Base-by-base conservation (phyloP, 1,140 invertebrate genomes). In the Heterodera carotae region DNA sequence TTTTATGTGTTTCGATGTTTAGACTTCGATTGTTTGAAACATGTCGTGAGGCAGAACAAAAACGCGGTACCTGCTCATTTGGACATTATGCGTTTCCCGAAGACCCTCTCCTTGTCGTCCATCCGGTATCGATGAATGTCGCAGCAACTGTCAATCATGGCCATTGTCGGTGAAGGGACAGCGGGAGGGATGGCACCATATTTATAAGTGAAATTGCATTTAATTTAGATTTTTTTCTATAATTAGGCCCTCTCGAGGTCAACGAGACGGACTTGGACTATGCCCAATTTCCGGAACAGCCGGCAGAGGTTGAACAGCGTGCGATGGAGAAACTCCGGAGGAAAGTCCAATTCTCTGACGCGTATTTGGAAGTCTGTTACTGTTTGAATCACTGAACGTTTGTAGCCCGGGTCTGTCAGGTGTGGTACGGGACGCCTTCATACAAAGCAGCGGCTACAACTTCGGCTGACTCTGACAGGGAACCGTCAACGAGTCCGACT, bases 41-140 rank as follows among this genome's bases (percentile, higher is more conserved):
- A 31, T 78, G 68, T 74, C 29, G 60, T 53, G 33, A 78, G 34
- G 67, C 82, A 27, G 78, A 78, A 60, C 18, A 74, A 34, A 43
- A 84, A 39, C 78, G 84, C 2, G 83, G 84, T 29, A 53, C 48
- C 18, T 70, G 69, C 12, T 76, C 78, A 27, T 48, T 69, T 22
- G 31, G 43, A 2, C 83, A 84, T 70, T 84, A 86, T 59, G 83
- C 84, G 1, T 84, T 84, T 31, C 82, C 84, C 0, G 81, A 85
- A 68, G 83, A 86, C 36, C 82, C 84, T 7, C 39, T 84, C 39
- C 60, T 84, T 27, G 29, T 34, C 15, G 7, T 66, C 22, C 62
- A 66, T 6, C 62, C 62, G 27, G 62, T 12, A 1, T 29, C 62
- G 22, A 66, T 34, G 39, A 43, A 43, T 43, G 39, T 12, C 39